phyloP scores from a whole-genome alignment of 2,797 vertebrate species.

The Sciurus vulgaris region DNA sequence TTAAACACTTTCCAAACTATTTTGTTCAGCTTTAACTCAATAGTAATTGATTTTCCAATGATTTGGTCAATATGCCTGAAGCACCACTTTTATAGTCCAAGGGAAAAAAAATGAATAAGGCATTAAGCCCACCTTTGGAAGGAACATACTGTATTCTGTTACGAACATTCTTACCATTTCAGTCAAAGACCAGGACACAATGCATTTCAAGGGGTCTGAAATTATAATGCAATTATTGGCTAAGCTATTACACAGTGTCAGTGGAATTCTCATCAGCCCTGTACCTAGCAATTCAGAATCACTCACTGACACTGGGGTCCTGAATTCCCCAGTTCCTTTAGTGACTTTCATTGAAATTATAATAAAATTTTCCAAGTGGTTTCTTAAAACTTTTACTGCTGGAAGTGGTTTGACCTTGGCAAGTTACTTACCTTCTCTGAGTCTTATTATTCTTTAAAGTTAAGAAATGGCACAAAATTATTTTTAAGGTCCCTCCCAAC shows the following conservation, averaged over 20 bases:
- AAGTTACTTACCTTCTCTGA: background rate
- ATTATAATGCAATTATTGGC: constrained; percentile 24
- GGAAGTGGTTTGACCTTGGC: constrained; percentile 10
- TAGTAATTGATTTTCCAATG: constrained; percentile 77
- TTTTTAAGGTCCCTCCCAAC: background rate
- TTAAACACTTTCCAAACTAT: constrained; percentile 66
- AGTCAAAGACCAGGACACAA: background rate
- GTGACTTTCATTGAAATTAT: constrained; percentile 68
- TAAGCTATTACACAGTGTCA: background rate
- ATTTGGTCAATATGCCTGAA: constrained; percentile 63
- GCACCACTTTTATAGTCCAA: constrained; percentile 53
- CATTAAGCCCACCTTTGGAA: background rate
- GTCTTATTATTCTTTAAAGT: constrained; percentile 31
- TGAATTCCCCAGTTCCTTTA: constrained; percentile 66
- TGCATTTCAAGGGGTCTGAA: constrained; percentile 10
- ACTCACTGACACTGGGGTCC: background rate
- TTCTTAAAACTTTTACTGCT: constrained; percentile 73
- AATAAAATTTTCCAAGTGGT: constrained; percentile 74
- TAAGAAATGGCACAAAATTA: background rate
- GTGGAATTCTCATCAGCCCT: constrained; percentile 33
- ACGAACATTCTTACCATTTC: constrained; percentile 8
- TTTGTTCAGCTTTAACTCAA: constrained; percentile 74
- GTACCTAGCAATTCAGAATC: background rate
- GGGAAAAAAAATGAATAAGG: background rate
- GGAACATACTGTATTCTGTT: background rate